These are phyloP conservation scores for Parthenolecanium corni DNA, from an alignment of 2,888 invertebrate species.

Conservation along the genomic window DNA sequence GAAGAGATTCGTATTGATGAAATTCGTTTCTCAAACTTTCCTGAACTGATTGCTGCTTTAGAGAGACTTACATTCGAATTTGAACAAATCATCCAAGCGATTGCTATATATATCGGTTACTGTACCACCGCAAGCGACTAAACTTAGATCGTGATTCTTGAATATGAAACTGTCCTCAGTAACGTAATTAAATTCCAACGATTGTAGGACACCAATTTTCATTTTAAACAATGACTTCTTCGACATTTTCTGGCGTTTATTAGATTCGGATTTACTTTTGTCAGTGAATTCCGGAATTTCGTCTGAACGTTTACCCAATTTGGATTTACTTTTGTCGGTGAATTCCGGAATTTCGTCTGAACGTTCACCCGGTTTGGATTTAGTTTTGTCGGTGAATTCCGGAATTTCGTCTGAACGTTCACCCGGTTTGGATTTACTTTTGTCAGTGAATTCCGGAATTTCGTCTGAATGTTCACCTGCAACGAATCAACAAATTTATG, in stretches of 20 bases:
- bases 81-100: slow-evolving; percentile 7
- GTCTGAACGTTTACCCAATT: no score
- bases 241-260: background rate
- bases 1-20: no score
- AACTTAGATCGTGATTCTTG: background rate
- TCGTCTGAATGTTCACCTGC: no score
- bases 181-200: background rate
- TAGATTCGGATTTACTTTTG: background rate
- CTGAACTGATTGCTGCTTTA: background rate
- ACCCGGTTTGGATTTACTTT: no score
- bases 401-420: no score
- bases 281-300: background rate
- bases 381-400: no score
- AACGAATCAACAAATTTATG: no score
- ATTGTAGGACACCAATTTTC: slow-evolving; percentile 6
- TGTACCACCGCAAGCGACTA: slow-evolving; percentile 18
- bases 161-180: background rate
- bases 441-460: no score
- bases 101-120: slow-evolving; percentile 5
- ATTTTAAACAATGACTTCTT: slow-evolving; percentile 13
- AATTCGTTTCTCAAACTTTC: background rate
- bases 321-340: background rate
- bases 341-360: background rate
- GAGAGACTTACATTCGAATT: background rate
- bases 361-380: no score